Conservation (phyloP, 2,888 invertebrate genomes). For the Phyllotreta cruciferae region DNA sequence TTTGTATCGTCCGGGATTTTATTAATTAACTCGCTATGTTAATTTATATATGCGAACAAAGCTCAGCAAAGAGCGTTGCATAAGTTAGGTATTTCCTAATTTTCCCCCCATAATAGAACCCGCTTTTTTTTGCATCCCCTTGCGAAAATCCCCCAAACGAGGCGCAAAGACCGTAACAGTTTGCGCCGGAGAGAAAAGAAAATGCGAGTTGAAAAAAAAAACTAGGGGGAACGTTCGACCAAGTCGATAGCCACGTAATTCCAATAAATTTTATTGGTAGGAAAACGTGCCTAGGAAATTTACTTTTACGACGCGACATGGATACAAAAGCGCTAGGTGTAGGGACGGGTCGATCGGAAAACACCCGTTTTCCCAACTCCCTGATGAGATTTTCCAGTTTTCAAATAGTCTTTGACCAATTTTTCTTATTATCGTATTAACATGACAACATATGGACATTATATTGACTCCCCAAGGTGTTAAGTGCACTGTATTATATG, state of each 20-base stretch:
- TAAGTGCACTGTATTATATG: too few species aligned
- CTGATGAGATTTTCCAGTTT: slow-evolving; percentile 37
- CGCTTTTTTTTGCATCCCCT: slow-evolving; percentile 1
- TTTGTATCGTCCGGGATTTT: slow-evolving; percentile 5
- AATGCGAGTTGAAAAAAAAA: slow-evolving; percentile 4
- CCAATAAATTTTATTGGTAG: slow-evolving; percentile 60
- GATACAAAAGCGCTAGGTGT: slow-evolving; percentile 39
- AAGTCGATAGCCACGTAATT: slow-evolving; percentile 59
- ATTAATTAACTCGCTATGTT: too few species aligned
- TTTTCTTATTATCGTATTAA: too few species aligned
- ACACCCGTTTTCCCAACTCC: slow-evolving; percentile 38
- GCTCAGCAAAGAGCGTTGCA: too few species aligned
- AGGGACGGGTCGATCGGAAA: slow-evolving; percentile 22
- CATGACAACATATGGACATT: too few species aligned
- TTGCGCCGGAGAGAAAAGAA: slow-evolving; percentile 19
- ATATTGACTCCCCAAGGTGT: too few species aligned
- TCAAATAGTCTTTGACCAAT: slow-evolving; percentile 35
- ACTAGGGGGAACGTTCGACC: slow-evolving; percentile 44
- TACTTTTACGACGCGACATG: slow-evolving; percentile 54
- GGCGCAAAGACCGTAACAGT: slow-evolving; percentile 4
- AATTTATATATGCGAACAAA: too few species aligned
- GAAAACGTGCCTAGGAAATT: slow-evolving; percentile 58
- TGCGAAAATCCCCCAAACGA: slow-evolving; percentile 12
- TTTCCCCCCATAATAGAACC: too few species aligned
- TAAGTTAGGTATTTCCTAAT: too few species aligned